A percentile compares a stretch with the other conserved stretches of the same genome.
These are phyloP conservation scores for Parapristionchus giblindavisi DNA, from an alignment of 2,888 invertebrate species.

Conservation along the genomic window DNA sequence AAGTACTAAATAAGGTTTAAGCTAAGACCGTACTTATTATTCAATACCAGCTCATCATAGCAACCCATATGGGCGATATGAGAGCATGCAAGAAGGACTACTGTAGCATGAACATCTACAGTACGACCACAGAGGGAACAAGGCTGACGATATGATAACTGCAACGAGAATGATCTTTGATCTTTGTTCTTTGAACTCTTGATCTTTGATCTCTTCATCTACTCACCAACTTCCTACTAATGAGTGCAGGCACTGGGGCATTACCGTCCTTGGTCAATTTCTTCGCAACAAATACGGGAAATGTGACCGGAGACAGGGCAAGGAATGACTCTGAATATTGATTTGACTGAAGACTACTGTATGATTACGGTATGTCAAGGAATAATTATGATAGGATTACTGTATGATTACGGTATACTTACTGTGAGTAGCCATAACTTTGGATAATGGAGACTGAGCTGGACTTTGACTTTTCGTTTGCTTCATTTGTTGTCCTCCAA, in stretches of 20 bases:
- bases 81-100: slow-evolving; percentile 24
- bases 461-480: not conserved
- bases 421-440: slow-evolving; percentile 22
- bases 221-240: slow-evolving; percentile 19
- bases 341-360: not conserved
- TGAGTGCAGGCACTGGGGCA: slow-evolving; percentile 3
- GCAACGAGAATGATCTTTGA: not conserved
- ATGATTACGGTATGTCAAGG: slow-evolving; percentile 5
- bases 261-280: not conserved
- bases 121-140: slow-evolving; percentile 13
- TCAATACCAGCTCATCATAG: slow-evolving; percentile 27
- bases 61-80: slow-evolving; percentile 19
- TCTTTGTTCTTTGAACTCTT: too few species aligned
- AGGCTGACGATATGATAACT: slow-evolving; percentile 32
- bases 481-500: not conserved
- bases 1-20: not conserved
- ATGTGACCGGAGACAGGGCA: slow-evolving; percentile 27
- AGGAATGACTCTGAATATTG: slow-evolving; percentile 5
- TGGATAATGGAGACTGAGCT: slow-evolving; percentile 18
- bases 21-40: not conserved
- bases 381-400: too few species aligned
- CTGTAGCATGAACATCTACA: not conserved
- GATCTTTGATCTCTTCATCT: too few species aligned
- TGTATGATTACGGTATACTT: slow-evolving; percentile 1
- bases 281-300: slow-evolving; percentile 25